Evolutionary conservation across 2,888 invertebrate species (phyloP), one percentile per base, ranked within the genome.

Genomic region (Ophonus ardosiacus): DNA sequence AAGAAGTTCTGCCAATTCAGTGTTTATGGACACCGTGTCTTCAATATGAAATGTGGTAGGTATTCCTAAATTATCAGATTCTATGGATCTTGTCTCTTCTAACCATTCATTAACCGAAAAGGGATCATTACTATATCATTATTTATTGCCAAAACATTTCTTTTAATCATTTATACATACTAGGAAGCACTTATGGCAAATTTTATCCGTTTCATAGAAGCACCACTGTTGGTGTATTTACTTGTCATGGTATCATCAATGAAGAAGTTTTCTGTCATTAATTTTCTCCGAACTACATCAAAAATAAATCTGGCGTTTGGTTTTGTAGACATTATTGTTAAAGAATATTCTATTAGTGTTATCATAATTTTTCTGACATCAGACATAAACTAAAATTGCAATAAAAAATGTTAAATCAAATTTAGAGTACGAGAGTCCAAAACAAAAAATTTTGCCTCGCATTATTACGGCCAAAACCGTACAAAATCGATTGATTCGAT

Each of bases 291-390:
- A 31, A 85, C 80, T 38, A 80, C 57, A 38, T 85, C 85, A 38
- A 80, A 85, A 24, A 85, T 80, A 40, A 57, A 85, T 80, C 80
- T 79, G 10, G 85, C 85, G 31, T 85, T 85, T 59, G 85, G 85
- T 80, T 85, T 85, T 17, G 57, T 56, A 4, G 80, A 79, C 85
- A 85, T 85, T 10, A 85, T 21, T 17, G 51, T 65, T 80, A 85
- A 57, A 13, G 85, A 79, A 40, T 85, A 80, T 80, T 85, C 85
- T 43, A 85, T 85, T 38, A 85, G 43, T 24, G 80, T 80, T 57
- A 85, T 80, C 85, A 85, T 85, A 24, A 85, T 85, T 85, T 85
- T 85, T 18, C 85, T 15, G 10, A 85, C 59, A 80, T 85, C 85
- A 8, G 80, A 85, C 85, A 80, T 85, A n/a, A 85, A 85, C 85